Evolutionary conservation across 1,140 invertebrate species (phyloP).

Genomic region (Drosophila parvula): DNA sequence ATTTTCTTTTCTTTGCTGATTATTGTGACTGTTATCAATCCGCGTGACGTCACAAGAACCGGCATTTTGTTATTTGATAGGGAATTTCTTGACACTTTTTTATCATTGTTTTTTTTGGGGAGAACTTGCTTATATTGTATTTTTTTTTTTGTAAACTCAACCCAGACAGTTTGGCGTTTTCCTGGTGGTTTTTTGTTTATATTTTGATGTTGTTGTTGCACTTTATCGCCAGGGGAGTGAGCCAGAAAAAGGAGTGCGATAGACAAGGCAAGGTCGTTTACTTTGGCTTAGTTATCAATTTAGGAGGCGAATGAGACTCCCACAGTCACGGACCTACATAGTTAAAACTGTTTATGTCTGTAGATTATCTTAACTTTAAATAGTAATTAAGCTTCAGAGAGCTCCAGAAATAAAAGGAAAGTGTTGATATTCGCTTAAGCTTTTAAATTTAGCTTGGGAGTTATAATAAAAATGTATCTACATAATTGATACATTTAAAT

Average conservation of each 20-base stretch:
- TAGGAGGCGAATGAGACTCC: neutral
- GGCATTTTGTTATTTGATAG: conserved; percentile 38
- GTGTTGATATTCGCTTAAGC: neutral
- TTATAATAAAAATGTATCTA: neutral
- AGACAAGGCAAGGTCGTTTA: conserved; percentile 40
- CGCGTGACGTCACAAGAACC: conserved; percentile 57
- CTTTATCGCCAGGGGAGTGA: conserved; percentile 21
- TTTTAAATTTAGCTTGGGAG: neutral
- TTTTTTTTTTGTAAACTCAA: conserved; percentile 11
- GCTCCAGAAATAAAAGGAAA: neutral
- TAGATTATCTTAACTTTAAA: too few relatives aligned
- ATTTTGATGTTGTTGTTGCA: conserved; percentile 17
- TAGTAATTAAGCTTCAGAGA: neutral
- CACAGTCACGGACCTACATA: neutral
- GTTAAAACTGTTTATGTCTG: neutral
- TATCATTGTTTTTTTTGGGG: conserved; percentile 30
- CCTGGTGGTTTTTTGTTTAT: conserved; percentile 15
- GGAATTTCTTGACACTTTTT: conserved; percentile 39
- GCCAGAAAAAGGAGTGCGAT: conserved; percentile 5
- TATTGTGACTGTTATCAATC: conserved; percentile 43
- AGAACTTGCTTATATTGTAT: conserved; percentile 27
- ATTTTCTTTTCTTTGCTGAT: conserved; percentile 20
- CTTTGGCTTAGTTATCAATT: conserved; percentile 22
- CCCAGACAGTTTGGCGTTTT: conserved; percentile 48
- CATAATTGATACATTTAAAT: too few relatives aligned